Percentiles rank a stretch among this genome's conserved stretches.
Conservation (phyloP, 2,888 invertebrate genomes). For the Ceraclea dissimilis region DNA sequence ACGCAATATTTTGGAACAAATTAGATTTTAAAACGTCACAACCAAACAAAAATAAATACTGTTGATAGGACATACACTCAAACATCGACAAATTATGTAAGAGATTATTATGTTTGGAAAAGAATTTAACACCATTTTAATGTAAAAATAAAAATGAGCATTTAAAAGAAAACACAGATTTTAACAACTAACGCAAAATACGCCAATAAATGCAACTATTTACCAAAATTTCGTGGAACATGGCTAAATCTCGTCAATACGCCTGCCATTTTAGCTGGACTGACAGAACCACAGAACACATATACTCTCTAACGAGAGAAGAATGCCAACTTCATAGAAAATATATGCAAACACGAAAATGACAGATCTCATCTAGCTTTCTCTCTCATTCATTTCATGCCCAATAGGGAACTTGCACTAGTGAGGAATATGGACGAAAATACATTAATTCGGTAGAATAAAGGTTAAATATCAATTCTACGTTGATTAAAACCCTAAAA, state of each 20-base stretch:
- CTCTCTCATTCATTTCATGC: too few species aligned
- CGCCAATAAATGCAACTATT: conserved; percentile 26
- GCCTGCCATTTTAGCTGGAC: conserved; percentile 60
- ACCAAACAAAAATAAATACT: not conserved
- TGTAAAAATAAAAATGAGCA: not conserved
- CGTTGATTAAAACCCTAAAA: too few species aligned
- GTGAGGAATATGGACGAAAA: too few species aligned
- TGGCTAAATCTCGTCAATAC: conserved; percentile 60
- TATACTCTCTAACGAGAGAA: too few species aligned
- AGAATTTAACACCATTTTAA: not conserved
- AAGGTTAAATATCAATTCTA: too few species aligned
- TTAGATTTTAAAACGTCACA: not conserved
- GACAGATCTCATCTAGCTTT: too few species aligned
- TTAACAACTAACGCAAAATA: not conserved
- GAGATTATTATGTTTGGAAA: not conserved
- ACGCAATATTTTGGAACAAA: not conserved
- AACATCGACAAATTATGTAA: conserved; percentile 4
- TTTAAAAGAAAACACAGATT: not conserved
- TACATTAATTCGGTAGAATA: too few species aligned
- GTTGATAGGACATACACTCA: not conserved
- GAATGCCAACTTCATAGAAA: too few species aligned
- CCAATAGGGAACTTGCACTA: too few species aligned
- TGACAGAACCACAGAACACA: too few species aligned
- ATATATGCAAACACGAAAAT: too few species aligned
- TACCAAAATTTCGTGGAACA: conserved; percentile 52